Evolutionary conservation across 64 coral and sea anemone species (phyloP).

Genomic region (Montipora cactus): DNA sequence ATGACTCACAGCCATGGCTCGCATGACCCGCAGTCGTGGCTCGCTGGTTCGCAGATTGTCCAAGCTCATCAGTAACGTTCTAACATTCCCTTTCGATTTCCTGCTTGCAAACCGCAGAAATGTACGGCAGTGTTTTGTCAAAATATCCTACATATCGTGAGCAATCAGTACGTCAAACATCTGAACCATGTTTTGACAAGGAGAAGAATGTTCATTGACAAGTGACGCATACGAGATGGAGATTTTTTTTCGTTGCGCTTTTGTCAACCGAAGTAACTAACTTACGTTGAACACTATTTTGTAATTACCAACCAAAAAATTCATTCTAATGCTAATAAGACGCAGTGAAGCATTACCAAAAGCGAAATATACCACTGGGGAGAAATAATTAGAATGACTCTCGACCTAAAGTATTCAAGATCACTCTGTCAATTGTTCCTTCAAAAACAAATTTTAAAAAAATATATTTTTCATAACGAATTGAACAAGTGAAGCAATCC

Average conservation of each 20-base stretch:
- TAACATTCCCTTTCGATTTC: constrained; percentile 24
- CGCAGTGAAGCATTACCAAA: background rate
- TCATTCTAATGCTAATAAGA: constrained; percentile 40
- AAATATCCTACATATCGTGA: background rate
- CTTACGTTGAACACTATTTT: background rate
- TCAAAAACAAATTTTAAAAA: background rate
- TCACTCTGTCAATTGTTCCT: background rate
- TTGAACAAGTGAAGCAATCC: background rate
- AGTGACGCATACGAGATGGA: background rate
- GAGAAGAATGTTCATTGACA: background rate
- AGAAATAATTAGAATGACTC: background rate
- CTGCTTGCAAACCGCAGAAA: constrained; percentile 29
- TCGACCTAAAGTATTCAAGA: background rate
- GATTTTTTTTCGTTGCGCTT: background rate
- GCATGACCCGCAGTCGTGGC: too few species aligned
- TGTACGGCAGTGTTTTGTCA: background rate
- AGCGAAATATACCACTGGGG: background rate
- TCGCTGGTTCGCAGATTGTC: background rate
- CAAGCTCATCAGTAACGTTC: background rate
- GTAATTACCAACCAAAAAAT: constrained; percentile 1
- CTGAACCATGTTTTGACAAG: constrained; percentile 39
- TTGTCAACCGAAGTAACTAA: background rate
- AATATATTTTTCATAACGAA: background rate
- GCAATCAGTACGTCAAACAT: background rate
- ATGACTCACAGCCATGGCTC: too few species aligned